A percentile compares a stretch with the other conserved stretches of the same genome.
These are phyloP conservation scores for Dryococelus australis DNA, from an alignment of 2,888 invertebrate genomes.

Conservation along the genomic window DNA sequence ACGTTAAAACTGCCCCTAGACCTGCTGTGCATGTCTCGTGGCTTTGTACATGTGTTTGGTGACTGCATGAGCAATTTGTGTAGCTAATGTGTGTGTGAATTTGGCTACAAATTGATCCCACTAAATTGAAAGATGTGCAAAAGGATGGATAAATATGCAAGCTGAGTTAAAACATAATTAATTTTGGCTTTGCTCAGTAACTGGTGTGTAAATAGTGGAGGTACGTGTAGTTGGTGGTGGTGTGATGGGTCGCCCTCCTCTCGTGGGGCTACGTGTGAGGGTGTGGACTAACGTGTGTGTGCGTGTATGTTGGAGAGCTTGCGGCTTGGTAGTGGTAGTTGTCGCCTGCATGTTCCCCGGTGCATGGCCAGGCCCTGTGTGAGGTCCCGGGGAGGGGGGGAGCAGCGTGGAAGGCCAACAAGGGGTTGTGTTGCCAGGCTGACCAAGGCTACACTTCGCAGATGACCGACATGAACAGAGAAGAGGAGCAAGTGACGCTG, in stretches of 20 bases:
- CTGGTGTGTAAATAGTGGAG: too few relatives aligned
- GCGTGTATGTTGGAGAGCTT: too few relatives aligned
- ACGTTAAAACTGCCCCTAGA: neutral
- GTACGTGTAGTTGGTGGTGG: too few relatives aligned
- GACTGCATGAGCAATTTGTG: neutral
- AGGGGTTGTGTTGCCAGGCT: slow-evolving; percentile 74
- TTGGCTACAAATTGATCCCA: too few relatives aligned
- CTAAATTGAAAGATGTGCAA: too few relatives aligned
- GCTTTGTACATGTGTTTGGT: neutral
- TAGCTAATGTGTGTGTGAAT: neutral
- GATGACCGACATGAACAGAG: slow-evolving; percentile 96
- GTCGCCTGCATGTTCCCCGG: neutral
- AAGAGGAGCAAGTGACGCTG: slow-evolving; percentile 95
- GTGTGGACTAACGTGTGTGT: too few relatives aligned
- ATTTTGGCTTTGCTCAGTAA: too few relatives aligned
- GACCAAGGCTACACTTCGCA: slow-evolving; percentile 77
- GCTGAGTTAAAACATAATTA: too few relatives aligned
- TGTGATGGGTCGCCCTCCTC: too few relatives aligned
- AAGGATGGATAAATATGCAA: too few relatives aligned
- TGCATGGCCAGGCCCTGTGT: slow-evolving; percentile 23
- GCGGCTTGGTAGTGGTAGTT: too few relatives aligned
- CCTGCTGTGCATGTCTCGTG: neutral
- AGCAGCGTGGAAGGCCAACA: neutral
- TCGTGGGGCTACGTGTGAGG: too few relatives aligned
- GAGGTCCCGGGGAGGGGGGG: slow-evolving; percentile 12